Base-by-base conservation (phyloP, 2,888 invertebrate species). In the Nymphalis polychloros region DNA sequence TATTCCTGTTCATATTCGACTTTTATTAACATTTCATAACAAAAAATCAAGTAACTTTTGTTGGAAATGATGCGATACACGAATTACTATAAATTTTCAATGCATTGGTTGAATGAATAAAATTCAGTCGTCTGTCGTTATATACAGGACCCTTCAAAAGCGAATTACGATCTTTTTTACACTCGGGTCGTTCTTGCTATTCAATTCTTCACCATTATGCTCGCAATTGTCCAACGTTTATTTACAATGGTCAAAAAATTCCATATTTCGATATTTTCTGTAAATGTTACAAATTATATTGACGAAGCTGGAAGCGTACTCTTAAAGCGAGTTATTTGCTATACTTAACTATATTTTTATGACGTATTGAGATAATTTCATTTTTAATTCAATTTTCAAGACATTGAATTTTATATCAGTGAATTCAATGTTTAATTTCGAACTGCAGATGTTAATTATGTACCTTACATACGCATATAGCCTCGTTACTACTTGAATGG, bases 241-340 rank as follows among this genome's bases (percentile, higher is more conserved):
- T 27, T 68, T 59, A 63, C 46, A 52, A 47, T 50, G 46, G 31
- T n/a, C 19, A 35, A 41, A 57, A 19, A 5, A 47, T 63, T 63
- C 17, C 8, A 47, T 59, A 52, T 63, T 68, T 53, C 20, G 20
- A 68, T 59, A 49, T 63, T 63, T 63, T 52, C 49, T 41, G 20
- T 59, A 35, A 41, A 13, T 19, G 2, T 64, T 35, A 23, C 63
- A 64, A 59, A 59, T 59, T 23, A 48, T 41, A 59, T 49, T 48
- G 27, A 7, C 35, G 62, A 64, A 50, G 20, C 16, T 59, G 41
- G 20, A 52, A 59, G 49, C 49, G 35, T 31, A 31, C n/a, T 41
- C 13, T 57, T 20, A 17, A 66, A 59, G n/a, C 46, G 27, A 13
- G 59, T 17, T 19, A 41, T 66, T 61, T 66, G 48, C 31, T 52